Base-by-base conservation (phyloP, 2,888 invertebrate species). In the Macaria notata region DNA sequence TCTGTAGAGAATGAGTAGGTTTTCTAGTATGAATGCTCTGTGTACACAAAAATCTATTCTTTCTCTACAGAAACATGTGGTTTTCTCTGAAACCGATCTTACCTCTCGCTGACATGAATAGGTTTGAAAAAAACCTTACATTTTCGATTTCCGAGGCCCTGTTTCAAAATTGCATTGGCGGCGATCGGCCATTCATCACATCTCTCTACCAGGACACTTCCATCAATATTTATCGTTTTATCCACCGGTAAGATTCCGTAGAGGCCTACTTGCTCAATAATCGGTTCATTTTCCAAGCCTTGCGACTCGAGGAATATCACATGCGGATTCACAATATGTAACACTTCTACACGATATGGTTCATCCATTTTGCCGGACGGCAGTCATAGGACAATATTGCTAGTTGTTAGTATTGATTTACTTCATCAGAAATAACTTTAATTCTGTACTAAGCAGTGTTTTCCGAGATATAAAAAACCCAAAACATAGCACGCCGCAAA, bases 191-290 rank as follows among this genome's bases (percentile, higher is more conserved):
- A 61, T 42, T 56, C 54, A 3, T 47, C 53, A 43, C 56, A 51
- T 7, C 51, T 31, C 4, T 51, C 51, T 5, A 45, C 42, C 8
- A 43, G 36, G 6, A 59, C 36, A 30, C 36, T 19, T 1, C 59
- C 59, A 9, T 59, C 51, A 36, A 55, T 59, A 38, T 59, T 54
- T 4, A 59, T 36, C 6, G 54, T 59, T 46, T 51, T 48, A 42
- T 38, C 45, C 6, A 59, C 47, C 0, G 59, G 59, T 9, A 59
- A 19, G 4, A 59, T 29, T 4, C 59, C 59, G 39, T 42, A 59
- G 3, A 59, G 48, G 8, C 59, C 59, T 4, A 59, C 45, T 59
- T 59, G 54, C 38, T 59, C 41, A 4, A 59, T 54, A 4, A 48
- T 36, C 45, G 51, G 51, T 3, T 0, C 46, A 5, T 45, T 41